phyloP scores from a whole-genome alignment of 2,113 vertebrate species.

The Uropsilus gracilis region DNA sequence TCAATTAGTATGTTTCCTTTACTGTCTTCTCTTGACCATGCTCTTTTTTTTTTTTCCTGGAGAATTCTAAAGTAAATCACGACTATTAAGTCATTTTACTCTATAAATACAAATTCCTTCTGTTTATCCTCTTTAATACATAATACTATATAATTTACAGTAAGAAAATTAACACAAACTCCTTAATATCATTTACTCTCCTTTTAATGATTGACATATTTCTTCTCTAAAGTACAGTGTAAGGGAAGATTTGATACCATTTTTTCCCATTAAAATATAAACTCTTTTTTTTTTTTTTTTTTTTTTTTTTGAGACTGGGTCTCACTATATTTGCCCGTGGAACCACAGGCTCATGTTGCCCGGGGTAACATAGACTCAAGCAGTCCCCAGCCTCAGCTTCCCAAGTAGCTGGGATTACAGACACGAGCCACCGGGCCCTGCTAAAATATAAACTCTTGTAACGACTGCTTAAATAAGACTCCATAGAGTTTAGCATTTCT shows the following conservation, averaged over 20 bases:
- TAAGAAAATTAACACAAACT: not conserved
- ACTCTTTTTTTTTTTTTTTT: no score
- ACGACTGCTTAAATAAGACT: not conserved
- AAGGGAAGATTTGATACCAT: not conserved
- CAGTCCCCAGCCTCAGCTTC: no score
- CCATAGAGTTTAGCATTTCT: not conserved
- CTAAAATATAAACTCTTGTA: not conserved
- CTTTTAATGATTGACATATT: not conserved
- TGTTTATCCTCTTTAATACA: not conserved
- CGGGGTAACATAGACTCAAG: no score
- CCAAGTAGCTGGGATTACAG: no score
- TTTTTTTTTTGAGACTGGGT: no score
- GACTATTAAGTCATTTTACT: not conserved
- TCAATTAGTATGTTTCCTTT: not conserved
- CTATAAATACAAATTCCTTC: not conserved
- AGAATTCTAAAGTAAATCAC: not conserved
- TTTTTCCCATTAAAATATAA: slow-evolving; percentile 23
- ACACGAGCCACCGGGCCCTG: no score
- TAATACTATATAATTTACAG: not conserved
- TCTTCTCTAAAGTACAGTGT: not conserved
- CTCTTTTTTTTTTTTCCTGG: not conserved
- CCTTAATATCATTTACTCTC: not conserved
- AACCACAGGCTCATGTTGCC: no score
- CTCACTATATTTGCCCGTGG: no score
- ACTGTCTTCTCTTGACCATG: not conserved